These are phyloP conservation scores for Paedocypris micromegethes DNA, from an alignment of 2,797 vertebrate genomes.

Conservation along the genomic window DNA sequence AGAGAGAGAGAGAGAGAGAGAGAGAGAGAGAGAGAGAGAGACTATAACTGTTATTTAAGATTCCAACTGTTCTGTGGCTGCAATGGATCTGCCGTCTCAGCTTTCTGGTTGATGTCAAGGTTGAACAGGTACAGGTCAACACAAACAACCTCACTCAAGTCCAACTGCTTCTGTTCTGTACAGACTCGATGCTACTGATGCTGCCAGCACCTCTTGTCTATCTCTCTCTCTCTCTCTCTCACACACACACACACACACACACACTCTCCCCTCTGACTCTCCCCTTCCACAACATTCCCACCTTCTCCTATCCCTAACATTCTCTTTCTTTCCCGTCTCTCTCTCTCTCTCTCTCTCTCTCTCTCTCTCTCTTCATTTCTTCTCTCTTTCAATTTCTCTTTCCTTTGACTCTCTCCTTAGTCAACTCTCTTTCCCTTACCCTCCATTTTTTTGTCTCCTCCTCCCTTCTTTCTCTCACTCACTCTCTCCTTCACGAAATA, in stretches of 20 bases:
- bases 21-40: neutral
- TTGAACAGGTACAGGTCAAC: slow-evolving; percentile 25
- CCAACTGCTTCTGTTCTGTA: neutral
- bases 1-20: too few species aligned
- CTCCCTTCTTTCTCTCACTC: slow-evolving; percentile 36
- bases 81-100: slow-evolving; percentile 24
- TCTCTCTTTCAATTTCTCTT: neutral
- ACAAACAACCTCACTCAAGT: slow-evolving; percentile 29
- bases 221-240: slow-evolving; percentile 2
- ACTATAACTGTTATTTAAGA: slow-evolving; percentile 18
- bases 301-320: too few species aligned
- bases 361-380: neutral
- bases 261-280: too few species aligned
- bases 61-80: slow-evolving; percentile 23
- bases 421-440: too few species aligned
- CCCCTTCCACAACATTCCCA: too few species aligned
- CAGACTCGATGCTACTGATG: slow-evolving; percentile 9
- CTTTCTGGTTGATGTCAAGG: slow-evolving; percentile 17
- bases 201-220: neutral
- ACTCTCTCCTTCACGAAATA: slow-evolving; percentile 58
- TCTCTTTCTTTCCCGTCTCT: neutral
- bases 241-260: slow-evolving; percentile 47
- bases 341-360: neutral
- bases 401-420: too few species aligned
- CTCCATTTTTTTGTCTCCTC: neutral